These are phyloP conservation scores for Elgaria multicarinata DNA, from an alignment of 2,113 vertebrate genomes.

Conservation along the genomic window DNA sequence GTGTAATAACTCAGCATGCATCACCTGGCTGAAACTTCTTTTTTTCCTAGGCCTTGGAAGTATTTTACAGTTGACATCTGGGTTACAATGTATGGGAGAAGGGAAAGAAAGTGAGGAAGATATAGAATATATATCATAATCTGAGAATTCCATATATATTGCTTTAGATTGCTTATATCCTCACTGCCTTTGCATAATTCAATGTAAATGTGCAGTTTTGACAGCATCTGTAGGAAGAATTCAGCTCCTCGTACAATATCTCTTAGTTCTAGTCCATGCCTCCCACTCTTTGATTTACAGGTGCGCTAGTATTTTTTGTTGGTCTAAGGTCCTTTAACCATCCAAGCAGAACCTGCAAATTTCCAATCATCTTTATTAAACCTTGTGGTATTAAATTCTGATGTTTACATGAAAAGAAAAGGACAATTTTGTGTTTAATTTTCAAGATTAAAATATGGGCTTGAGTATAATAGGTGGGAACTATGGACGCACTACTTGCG, in stretches of 20 bases:
- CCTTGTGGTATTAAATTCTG: not conserved
- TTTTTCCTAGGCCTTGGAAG: conserved; percentile 49
- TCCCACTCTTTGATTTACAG: not conserved
- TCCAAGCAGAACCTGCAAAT: not conserved
- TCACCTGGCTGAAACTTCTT: not conserved
- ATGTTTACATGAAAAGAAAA: not conserved
- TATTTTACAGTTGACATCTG: conserved; percentile 59
- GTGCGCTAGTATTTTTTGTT: conserved; percentile 13
- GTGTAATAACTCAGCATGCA: conserved; percentile 53
- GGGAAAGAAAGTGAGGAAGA: conserved; percentile 10
- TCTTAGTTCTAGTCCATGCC: not conserved
- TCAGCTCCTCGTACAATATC: not conserved
- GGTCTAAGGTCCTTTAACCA: not conserved
- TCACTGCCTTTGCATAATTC: not conserved
- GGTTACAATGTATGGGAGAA: conserved; percentile 5
- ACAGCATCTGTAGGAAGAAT: not conserved
- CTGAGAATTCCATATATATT: not conserved
- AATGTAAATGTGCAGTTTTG: not conserved
- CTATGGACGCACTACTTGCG: not conserved
- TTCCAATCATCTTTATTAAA: conserved; percentile 34
- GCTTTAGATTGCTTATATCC: conserved; percentile 7
- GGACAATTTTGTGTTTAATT: not conserved
- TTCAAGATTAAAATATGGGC: not conserved
- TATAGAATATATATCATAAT: not conserved
- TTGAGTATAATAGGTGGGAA: not conserved